Evolutionary conservation across 2,797 vertebrate genomes (phyloP).

Genomic region (Taenioides sp.): DNA sequence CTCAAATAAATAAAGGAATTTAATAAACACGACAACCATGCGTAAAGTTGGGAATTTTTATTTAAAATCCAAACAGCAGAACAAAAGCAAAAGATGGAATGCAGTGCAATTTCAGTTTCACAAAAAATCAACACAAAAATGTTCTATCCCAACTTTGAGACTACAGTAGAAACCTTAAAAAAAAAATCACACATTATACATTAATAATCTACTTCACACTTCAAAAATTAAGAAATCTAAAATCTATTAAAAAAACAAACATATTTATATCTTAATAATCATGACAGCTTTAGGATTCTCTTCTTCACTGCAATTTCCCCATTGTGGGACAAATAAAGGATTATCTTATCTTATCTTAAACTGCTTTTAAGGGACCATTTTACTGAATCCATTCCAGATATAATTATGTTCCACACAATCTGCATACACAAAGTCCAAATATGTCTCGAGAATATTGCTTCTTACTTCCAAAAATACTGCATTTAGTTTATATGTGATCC

Average conservation of each 20-base stretch:
- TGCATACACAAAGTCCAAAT: background rate
- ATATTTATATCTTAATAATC: background rate
- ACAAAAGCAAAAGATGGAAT: background rate
- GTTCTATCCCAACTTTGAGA: background rate
- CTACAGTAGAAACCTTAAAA: background rate
- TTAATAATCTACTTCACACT: conserved; percentile 1
- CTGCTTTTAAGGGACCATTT: background rate
- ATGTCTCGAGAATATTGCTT: background rate
- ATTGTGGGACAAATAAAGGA: no score
- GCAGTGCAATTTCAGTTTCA: conserved; percentile 8
- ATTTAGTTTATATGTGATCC: background rate
- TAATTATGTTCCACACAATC: background rate
- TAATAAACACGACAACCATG: background rate
- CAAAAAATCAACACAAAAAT: background rate
- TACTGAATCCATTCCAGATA: background rate
- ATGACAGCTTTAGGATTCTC: background rate
- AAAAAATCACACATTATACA: background rate
- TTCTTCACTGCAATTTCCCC: no score
- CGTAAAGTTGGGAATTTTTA: conserved; percentile 1
- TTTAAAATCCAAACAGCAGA: conserved; percentile 1
- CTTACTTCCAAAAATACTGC: background rate
- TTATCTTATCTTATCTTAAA: no score
- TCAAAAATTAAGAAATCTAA: background rate
- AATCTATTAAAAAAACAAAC: background rate
- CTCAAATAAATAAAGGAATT: background rate